phyloP scores from a whole-genome alignment of 2,888 invertebrate species.

The Apodemia hepburni region DNA sequence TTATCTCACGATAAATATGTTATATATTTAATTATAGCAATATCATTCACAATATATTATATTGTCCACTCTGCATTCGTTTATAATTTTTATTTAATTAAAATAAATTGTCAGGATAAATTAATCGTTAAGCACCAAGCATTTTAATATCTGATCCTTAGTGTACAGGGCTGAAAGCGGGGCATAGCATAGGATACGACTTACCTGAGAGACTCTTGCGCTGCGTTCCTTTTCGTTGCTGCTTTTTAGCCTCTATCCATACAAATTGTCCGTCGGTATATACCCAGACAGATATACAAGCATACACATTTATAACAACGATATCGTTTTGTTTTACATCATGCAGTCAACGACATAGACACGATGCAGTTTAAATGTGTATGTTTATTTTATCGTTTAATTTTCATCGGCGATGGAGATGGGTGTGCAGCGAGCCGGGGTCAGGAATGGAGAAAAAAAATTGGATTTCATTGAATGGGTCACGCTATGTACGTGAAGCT shows the following conservation, averaged over 20 bases:
- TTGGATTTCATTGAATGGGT: constrained; percentile 78
- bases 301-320: constrained; percentile 71
- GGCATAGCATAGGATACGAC: constrained; percentile 74
- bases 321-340: constrained; percentile 55
- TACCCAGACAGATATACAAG: constrained; percentile 46
- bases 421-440: constrained; percentile 76
- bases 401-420: constrained; percentile 68
- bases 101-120: constrained; percentile 21
- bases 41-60: neutral
- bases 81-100: constrained; percentile 17
- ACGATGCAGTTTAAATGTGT: constrained; percentile 72
- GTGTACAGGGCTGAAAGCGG: constrained; percentile 61
- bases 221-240: constrained; percentile 87
- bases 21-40: neutral
- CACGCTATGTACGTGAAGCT: constrained; percentile 59
- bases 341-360: constrained; percentile 77
- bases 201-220: constrained; percentile 94
- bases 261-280: constrained; percentile 48
- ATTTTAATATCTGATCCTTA: constrained; percentile 43
- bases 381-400: constrained; percentile 53
- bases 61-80: constrained; percentile 17
- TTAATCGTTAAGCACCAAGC: constrained; percentile 14
- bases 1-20: neutral
- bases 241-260: constrained; percentile 95
- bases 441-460: constrained; percentile 71